Conservation (phyloP, 1,140 invertebrate genomes). For the Neodiprion lecontei region DNA sequence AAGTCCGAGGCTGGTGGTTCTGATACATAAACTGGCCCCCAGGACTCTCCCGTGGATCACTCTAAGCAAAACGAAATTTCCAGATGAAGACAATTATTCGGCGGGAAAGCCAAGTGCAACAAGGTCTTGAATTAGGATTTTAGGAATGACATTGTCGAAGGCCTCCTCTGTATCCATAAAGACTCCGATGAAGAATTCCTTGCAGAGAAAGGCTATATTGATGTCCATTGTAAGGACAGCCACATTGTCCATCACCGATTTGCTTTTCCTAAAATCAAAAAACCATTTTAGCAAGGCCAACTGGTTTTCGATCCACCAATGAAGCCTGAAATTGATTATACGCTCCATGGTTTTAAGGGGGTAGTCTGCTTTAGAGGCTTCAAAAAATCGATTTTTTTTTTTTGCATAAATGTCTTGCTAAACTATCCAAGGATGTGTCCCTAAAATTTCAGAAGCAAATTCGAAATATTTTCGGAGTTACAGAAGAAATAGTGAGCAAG, state of each 20-base stretch:
- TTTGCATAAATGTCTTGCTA: too few relatives aligned
- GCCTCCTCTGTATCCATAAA: slow-evolving; percentile 25
- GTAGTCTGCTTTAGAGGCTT: too few relatives aligned
- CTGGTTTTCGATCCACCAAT: not conserved
- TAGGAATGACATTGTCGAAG: slow-evolving; percentile 17
- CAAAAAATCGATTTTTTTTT: too few relatives aligned
- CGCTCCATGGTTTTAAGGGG: not conserved
- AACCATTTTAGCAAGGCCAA: not conserved
- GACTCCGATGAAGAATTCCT: not conserved
- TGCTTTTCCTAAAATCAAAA: not conserved
- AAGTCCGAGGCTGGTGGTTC: slow-evolving; percentile 6
- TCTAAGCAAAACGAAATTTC: slow-evolving; percentile 19
- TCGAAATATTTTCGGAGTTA: too few relatives aligned
- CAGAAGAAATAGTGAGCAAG: too few relatives aligned
- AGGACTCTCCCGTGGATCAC: slow-evolving; percentile 20
- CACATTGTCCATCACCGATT: not conserved
- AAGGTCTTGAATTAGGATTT: slow-evolving; percentile 13
- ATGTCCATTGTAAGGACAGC: not conserved
- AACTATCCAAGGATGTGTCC: too few relatives aligned
- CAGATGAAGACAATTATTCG: slow-evolving; percentile 21
- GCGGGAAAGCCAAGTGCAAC: slow-evolving; percentile 6
- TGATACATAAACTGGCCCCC: too few relatives aligned
- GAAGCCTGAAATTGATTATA: not conserved
- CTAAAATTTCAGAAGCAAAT: too few relatives aligned
- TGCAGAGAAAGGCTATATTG: not conserved